phyloP scores from a whole-genome alignment of 2,797 vertebrate genomes.

The Adrianichthys oophorus region DNA sequence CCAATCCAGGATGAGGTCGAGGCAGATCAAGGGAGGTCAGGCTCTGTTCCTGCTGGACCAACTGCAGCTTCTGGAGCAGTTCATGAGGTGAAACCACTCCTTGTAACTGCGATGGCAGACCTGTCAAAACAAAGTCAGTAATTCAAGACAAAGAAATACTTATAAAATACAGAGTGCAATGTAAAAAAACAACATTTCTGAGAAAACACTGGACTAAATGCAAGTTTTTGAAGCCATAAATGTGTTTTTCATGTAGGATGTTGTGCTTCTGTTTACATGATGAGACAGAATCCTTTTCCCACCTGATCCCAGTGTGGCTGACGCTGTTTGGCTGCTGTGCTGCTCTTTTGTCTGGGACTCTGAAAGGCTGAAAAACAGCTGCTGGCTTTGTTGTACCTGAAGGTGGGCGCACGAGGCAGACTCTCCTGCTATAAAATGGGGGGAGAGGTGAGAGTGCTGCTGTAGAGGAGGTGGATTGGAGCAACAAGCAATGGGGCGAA shows the following conservation, averaged over 20 bases:
- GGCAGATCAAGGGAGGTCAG: slow-evolving; percentile 69
- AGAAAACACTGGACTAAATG: too few relatives aligned
- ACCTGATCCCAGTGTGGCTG: slow-evolving; percentile 55
- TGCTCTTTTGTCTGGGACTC: slow-evolving; percentile 50
- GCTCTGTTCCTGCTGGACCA: slow-evolving; percentile 88
- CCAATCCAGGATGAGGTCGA: slow-evolving; percentile 77
- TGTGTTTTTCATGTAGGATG: too few relatives aligned
- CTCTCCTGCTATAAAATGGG: slow-evolving; percentile 40
- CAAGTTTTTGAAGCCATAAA: too few relatives aligned
- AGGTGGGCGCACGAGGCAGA: slow-evolving; percentile 41
- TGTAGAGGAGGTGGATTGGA: slow-evolving; percentile 47
- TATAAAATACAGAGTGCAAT: not conserved
- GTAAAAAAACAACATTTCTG: too few relatives aligned
- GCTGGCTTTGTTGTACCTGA: slow-evolving; percentile 66
- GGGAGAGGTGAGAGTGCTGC: slow-evolving; percentile 62
- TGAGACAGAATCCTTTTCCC: not conserved
- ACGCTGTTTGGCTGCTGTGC: slow-evolving; percentile 38
- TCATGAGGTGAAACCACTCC: slow-evolving; percentile 87
- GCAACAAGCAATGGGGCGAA: slow-evolving; percentile 16
- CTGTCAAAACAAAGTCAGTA: slow-evolving; percentile 19
- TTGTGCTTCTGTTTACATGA: not conserved
- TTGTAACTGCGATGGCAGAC: slow-evolving; percentile 40
- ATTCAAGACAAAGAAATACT: not conserved
- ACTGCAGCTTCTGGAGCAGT: slow-evolving; percentile 87
- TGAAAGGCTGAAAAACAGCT: slow-evolving; percentile 67